Base-by-base conservation (phyloP, 30 jellyfish, hydroid and myxozoan species). In the Mastigias papua region DNA sequence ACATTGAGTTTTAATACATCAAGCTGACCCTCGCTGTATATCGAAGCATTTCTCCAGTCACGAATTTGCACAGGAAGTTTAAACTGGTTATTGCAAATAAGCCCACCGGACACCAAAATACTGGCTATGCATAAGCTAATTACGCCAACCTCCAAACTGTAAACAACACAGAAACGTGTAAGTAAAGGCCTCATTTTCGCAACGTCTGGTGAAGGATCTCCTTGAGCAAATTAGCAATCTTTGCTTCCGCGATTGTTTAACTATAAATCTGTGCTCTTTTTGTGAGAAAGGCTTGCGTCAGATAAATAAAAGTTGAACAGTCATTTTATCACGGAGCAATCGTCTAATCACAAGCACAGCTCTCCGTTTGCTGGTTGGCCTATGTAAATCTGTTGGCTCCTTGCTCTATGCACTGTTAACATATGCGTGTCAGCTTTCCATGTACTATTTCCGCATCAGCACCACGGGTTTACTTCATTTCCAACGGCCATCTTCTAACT, bases 91-190 rank as follows among this genome's bases (percentile, higher is more conserved):
- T 85, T 77, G 66, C 88, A 73, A 57, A 85, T 73, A 8, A 85
- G 87, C 20, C 82, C 88, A 11, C 94, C 94, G 31, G 94, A 85
- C 30, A 85, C 83, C 35, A 85, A 28, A 50, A 85, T 73, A 42
- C 86, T 77, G 27, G 33, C 49, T 7, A 73, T 48, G 58, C 88
- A 77, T 21, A 85, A 34, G 78, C 78, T 30, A 20, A 69, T 62
- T 22, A 85, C 83, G 5, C 94, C 94, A 19, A 61, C 58, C 74
- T 77, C 79, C 48, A 85, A 63, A 74, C 94, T 85, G 88, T 72
- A 73, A 62, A 65, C 66, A 9, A 70, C 84, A 26, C 94, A 85
- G 33, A 85, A 85, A 10, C 83, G 72, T 35, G 90, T 60, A 81
- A 80, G 62, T 46, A 80, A 63, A 17, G 90, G 90, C 75, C 90